These are phyloP conservation scores for Prunella strophiata DNA, from an alignment of 2,797 vertebrate genomes.

Conservation along the genomic window DNA sequence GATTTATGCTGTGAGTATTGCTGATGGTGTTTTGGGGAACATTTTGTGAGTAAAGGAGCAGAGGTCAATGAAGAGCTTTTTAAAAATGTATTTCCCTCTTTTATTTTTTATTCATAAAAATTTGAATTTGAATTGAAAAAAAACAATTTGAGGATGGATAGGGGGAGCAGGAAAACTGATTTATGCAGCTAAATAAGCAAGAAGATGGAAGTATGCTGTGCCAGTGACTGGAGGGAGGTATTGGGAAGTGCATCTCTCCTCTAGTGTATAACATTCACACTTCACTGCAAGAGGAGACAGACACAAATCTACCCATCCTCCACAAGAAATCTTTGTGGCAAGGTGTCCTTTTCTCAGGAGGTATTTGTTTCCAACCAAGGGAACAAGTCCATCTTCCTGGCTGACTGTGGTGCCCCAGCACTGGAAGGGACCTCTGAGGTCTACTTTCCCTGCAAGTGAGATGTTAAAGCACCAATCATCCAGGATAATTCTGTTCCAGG, in stretches of 20 bases:
- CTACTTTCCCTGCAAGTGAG: background rate
- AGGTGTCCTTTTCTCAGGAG: background rate
- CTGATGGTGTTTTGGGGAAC: background rate
- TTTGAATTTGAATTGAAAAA: background rate
- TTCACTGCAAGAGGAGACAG: background rate
- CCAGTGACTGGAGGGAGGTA: background rate
- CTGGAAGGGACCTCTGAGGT: background rate
- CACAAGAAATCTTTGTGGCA: background rate
- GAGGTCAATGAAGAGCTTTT: background rate
- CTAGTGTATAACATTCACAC: background rate
- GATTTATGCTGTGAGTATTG: background rate
- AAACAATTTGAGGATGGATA: background rate
- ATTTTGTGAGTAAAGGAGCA: background rate
- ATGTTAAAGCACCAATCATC: background rate
- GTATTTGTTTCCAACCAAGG: background rate
- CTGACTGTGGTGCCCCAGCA: background rate
- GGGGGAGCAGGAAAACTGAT: background rate
- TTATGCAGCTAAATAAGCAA: background rate
- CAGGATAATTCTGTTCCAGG: slow-evolving; percentile 2
- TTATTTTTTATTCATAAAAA: background rate
- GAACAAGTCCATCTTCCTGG: background rate
- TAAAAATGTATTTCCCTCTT: background rate
- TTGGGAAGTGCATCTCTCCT: background rate
- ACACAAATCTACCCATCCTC: background rate
- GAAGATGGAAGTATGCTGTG: background rate